These are phyloP conservation scores for Pangasius krempfi DNA, from an alignment of 2,797 vertebrate genomes.

Conservation along the genomic window DNA sequence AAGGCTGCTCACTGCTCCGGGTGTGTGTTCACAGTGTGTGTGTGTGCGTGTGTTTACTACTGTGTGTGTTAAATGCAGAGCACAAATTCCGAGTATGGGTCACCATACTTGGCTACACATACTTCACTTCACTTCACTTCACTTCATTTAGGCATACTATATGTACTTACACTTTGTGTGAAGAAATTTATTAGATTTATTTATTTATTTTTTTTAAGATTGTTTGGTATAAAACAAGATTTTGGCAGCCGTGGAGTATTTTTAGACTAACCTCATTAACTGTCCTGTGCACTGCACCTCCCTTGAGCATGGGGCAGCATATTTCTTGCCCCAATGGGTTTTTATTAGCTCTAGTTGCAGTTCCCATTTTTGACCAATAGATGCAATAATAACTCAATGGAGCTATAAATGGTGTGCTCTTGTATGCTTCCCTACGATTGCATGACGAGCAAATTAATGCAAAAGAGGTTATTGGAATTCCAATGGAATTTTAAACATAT, in stretches of 20 bases:
- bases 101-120: no score
- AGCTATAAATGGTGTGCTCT: neutral
- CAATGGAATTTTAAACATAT: neutral
- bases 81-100: no score
- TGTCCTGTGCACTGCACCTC: neutral
- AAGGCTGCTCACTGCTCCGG: no score
- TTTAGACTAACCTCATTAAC: neutral
- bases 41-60: no score
- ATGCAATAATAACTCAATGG: neutral
- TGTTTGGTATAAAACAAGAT: neutral
- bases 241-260: neutral
- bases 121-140: no score
- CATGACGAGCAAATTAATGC: neutral
- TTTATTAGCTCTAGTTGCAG: neutral
- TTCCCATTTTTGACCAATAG: neutral
- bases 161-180: neutral
- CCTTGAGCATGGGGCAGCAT: neutral
- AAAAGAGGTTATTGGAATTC: neutral
- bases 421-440: neutral
- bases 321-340: neutral
- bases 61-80: no score
- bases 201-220: no score
- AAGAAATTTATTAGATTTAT: neutral
- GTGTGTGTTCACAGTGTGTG: no score
- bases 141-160: neutral